Base-by-base conservation (phyloP, 2,888 invertebrate species). In the Microplitis manilae region DNA sequence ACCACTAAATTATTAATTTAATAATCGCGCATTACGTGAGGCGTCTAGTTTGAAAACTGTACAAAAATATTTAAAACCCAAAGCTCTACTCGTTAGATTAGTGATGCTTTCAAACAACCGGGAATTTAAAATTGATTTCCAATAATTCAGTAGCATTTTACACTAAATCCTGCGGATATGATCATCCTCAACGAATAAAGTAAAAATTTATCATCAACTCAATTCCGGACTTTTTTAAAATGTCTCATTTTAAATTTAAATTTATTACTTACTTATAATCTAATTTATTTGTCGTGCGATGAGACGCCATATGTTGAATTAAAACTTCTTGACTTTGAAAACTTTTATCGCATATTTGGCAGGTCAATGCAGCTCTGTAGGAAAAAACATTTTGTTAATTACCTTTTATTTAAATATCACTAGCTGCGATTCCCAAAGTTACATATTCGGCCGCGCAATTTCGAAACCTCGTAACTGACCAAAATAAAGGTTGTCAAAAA, bases 321-420 rank as follows among this genome's bases (percentile, higher is more conserved):
- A 92, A 86, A 72, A 90, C 87, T 76, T 91, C 91, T 76, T 89
- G 90, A 64, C 89, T 91, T 74, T 90, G 89, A 81, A 91, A 91
- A 71, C 87, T 89, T 81, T 91, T 91, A 76, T 91, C 91, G 82
- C 92, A 92, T 2, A 91, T 88, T 79, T 91, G 90, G 79, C 90
- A 90, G 6, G 85, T 87, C 64, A 89, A 81, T 17, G 86, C 62
- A 30, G 85, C 84, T 78, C 88, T 88, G 79, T 30, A 30, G 30
- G 4, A 30, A 50, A 50, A 50, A 9, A 50, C 13, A 50, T 30
- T 30, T 30, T 30, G 4, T 30, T 30, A 30, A 38, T 67, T 68
- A 69, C 17, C 17, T 61, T 30, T 73, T 71, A 70, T 73, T 75
- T 9, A 73, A 30, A 30, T 64, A 60, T 71, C 9, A 62, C 40